Conservation (phyloP, 2,797 vertebrate genomes). For the Manis crassicaudata region DNA sequence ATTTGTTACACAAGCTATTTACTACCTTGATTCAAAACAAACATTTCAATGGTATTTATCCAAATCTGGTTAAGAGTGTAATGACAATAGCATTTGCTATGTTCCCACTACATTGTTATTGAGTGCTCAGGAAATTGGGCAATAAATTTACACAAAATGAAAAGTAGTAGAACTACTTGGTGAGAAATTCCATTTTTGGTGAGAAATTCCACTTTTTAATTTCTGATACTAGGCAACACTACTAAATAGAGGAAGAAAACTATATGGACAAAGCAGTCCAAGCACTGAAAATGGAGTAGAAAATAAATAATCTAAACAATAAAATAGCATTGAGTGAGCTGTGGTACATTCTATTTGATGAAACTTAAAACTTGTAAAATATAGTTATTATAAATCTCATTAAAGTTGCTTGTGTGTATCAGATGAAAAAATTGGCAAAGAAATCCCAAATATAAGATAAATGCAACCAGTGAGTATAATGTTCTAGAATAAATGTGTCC, state of each 20-base stretch:
- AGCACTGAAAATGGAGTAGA: neutral
- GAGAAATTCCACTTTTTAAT: conserved; percentile 13
- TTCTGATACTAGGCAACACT: neutral
- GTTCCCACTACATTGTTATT: neutral
- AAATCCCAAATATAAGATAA: neutral
- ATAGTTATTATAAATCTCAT: neutral
- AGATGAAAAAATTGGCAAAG: conserved; percentile 2
- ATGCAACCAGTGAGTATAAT: neutral
- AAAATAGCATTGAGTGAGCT: neutral
- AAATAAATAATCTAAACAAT: conserved; percentile 10
- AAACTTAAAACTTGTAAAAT: conserved; percentile 36
- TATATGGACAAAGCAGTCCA: neutral
- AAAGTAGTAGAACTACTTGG: conserved; percentile 21
- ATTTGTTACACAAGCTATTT: neutral
- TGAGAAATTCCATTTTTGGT: neutral
- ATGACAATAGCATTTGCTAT: neutral
- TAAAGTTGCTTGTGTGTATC: neutral
- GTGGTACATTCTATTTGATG: neutral
- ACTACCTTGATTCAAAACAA: neutral
- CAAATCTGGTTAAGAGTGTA: neutral
- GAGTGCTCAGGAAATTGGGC: neutral
- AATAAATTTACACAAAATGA: conserved; percentile 9
- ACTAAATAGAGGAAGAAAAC: neutral
- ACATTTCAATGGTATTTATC: conserved; percentile 1
- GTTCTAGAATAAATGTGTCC: neutral